Conservation (phyloP, 2,113 vertebrate genomes). For the Marcusenius ussheri region DNA sequence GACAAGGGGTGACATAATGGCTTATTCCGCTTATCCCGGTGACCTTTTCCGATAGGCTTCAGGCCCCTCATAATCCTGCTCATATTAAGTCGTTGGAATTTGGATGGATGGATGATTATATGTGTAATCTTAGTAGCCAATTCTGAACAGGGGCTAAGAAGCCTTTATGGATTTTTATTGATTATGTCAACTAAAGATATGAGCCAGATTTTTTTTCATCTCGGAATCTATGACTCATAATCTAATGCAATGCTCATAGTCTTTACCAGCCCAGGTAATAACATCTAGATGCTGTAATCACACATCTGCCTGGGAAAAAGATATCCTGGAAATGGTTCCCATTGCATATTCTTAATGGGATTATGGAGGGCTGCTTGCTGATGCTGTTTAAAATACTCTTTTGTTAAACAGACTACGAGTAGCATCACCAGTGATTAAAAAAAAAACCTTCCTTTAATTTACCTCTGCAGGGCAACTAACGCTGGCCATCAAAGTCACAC, state of each 20-base stretch:
- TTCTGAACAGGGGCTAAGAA: neutral
- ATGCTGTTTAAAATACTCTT: neutral
- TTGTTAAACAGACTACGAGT: neutral
- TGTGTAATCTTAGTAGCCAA: neutral
- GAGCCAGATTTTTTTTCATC: neutral
- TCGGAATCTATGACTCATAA: neutral
- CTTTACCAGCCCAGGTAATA: neutral
- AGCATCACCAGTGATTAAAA: neutral
- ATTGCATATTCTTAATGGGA: neutral
- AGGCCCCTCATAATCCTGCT: neutral
- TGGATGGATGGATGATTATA: neutral
- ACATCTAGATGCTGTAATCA: neutral
- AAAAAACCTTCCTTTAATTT: constrained; percentile 5
- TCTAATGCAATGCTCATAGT: neutral
- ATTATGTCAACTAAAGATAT: neutral
- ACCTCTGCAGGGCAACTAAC: neutral
- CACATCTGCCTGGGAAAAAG: neutral
- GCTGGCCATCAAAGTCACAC: neutral
- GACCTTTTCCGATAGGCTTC: neutral
- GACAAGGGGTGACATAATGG: neutral
- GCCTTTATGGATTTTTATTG: neutral
- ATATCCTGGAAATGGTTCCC: neutral
- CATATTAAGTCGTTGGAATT: neutral
- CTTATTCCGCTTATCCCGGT: neutral
- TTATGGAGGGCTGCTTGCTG: neutral